A percentile compares a stretch with the other conserved stretches of the same genome.
Evolutionary conservation across 2,888 invertebrate genomes (phyloP).

Genomic region (Epiblema foenella): DNA sequence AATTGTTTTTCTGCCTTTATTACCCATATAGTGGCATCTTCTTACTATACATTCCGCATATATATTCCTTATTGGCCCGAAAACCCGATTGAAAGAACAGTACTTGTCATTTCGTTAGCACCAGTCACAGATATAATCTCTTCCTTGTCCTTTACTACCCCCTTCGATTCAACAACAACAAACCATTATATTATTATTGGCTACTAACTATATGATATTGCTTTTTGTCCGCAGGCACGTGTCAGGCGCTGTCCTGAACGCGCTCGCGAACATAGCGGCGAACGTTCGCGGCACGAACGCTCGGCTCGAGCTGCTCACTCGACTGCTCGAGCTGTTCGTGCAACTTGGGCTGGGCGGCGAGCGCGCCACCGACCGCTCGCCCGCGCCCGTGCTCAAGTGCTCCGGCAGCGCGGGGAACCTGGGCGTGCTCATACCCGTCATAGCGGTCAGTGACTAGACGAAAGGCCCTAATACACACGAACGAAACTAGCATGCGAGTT

Average conservation of each 20-base stretch:
- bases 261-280: slow-evolving; percentile 97
- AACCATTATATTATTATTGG: too few relatives aligned
- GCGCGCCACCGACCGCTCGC: slow-evolving; percentile 96
- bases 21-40: too few relatives aligned
- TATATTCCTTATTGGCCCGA: too few relatives aligned
- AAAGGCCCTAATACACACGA: too few relatives aligned
- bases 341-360: slow-evolving; percentile 99
- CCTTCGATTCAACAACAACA: too few relatives aligned
- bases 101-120: too few relatives aligned
- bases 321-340: slow-evolving; percentile 97
- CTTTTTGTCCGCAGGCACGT: slow-evolving; percentile 87
- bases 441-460: slow-evolving; percentile 87
- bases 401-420: slow-evolving; percentile 98
- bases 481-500: too few relatives aligned
- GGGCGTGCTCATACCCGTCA: slow-evolving; percentile 98
- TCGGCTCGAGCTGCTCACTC: slow-evolving; percentile 93
- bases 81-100: too few relatives aligned
- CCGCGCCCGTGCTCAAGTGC: slow-evolving; percentile 90
- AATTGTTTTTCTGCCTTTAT: too few relatives aligned
- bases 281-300: slow-evolving; percentile 95
- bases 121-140: too few relatives aligned
- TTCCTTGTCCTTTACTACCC: too few relatives aligned
- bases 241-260: slow-evolving; percentile 97
- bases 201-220: neutral
- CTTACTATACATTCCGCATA: too few relatives aligned